phyloP scores from a whole-genome alignment of 2,888 invertebrate species.

The Omphaloscelis lunosa region DNA sequence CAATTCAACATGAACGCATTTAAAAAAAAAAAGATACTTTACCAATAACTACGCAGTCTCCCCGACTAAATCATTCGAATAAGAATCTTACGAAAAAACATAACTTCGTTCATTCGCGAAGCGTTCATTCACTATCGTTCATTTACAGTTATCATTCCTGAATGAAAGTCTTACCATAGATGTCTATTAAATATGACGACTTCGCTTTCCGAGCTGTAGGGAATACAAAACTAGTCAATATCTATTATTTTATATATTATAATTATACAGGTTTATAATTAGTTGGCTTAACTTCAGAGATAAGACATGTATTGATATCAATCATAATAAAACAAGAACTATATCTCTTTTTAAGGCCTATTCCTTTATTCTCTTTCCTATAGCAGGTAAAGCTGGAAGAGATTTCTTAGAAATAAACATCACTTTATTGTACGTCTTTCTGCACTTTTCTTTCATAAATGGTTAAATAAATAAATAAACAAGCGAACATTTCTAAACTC shows the following conservation, averaged over 20 bases:
- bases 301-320: too few relatives aligned
- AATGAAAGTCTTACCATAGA: slow-evolving; percentile 83
- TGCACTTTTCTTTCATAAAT: too few relatives aligned
- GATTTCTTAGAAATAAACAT: too few relatives aligned
- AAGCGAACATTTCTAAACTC: too few relatives aligned
- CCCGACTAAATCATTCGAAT: slow-evolving; percentile 23
- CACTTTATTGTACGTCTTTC: too few relatives aligned
- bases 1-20: background rate
- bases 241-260: background rate
- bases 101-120: slow-evolving; percentile 47
- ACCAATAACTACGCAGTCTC: slow-evolving; percentile 35
- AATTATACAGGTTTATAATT: background rate
- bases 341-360: too few relatives aligned
- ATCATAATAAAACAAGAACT: too few relatives aligned
- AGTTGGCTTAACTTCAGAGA: background rate
- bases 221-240: slow-evolving; percentile 44
- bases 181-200: slow-evolving; percentile 80
- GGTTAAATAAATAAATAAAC: too few relatives aligned
- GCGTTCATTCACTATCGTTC: slow-evolving; percentile 54
- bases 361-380: too few relatives aligned
- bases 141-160: slow-evolving; percentile 51
- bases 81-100: slow-evolving; percentile 1
- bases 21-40: slow-evolving; percentile 1
- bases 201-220: slow-evolving; percentile 83
- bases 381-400: too few relatives aligned